Percentiles rank a stretch among this genome's conserved stretches.
Evolutionary conservation across 2,797 vertebrate genomes (phyloP).

Genomic region (Hozukius guyotensis): DNA sequence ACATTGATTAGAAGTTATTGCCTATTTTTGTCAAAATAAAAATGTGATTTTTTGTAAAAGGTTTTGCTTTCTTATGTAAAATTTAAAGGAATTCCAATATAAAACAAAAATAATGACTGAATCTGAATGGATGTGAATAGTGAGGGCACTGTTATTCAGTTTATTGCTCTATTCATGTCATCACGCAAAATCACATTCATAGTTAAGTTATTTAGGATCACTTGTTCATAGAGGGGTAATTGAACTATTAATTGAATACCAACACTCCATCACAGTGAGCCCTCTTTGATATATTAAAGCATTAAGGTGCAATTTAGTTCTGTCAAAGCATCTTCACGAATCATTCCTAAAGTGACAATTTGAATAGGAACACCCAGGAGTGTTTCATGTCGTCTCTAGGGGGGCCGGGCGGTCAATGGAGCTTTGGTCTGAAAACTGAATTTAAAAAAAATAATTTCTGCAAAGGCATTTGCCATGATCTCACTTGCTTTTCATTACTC

Average conservation of each 20-base stretch:
- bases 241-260: background rate
- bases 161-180: constrained; percentile 47
- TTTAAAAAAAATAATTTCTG: background rate
- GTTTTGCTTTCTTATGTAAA: background rate
- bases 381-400: background rate
- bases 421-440: background rate
- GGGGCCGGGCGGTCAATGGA: background rate
- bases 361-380: background rate
- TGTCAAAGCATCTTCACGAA: constrained; percentile 11
- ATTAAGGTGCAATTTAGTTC: constrained; percentile 59
- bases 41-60: background rate
- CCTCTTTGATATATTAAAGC: constrained; percentile 40
- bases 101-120: background rate
- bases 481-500: background rate
- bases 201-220: background rate
- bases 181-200: constrained; percentile 6
- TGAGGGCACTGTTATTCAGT: background rate
- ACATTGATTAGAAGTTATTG: constrained; percentile 16
- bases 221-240: background rate
- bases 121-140: background rate
- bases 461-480: background rate
- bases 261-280: constrained; percentile 28
- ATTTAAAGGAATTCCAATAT: constrained; percentile 9
- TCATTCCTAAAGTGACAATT: constrained; percentile 9
- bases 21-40: constrained; percentile 8